These are phyloP conservation scores for Rotaria socialis DNA, from an alignment of 2,888 invertebrate genomes.

Conservation along the genomic window DNA sequence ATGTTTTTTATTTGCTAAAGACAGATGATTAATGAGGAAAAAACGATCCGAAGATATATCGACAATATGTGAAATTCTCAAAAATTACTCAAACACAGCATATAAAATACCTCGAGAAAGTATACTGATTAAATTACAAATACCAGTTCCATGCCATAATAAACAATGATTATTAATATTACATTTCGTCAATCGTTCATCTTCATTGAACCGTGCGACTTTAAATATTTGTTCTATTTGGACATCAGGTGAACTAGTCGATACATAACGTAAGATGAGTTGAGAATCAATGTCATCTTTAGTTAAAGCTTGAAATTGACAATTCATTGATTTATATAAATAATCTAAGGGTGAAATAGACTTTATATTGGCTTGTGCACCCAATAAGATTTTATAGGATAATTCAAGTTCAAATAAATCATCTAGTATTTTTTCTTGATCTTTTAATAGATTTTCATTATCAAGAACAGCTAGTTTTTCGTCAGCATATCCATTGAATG, in stretches of 20 bases:
- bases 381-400: slow-evolving; percentile 57
- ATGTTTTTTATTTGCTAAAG: too few species aligned
- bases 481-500: slow-evolving; percentile 59
- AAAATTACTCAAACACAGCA: slow-evolving; percentile 57
- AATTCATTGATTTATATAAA: slow-evolving; percentile 59
- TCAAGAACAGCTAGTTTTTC: slow-evolving; percentile 59
- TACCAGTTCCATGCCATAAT: slow-evolving; percentile 63
- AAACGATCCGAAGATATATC: too few species aligned
- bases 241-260: neutral
- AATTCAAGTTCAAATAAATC: slow-evolving; percentile 59
- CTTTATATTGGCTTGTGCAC: slow-evolving; percentile 52
- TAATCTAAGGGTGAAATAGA: slow-evolving; percentile 56
- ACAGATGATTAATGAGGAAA: too few species aligned
- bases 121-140: slow-evolving; percentile 62
- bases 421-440: slow-evolving; percentile 54
- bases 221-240: slow-evolving; percentile 54
- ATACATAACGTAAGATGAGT: slow-evolving; percentile 36
- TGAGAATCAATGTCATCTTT: slow-evolving; percentile 60
- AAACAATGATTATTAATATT: slow-evolving; percentile 53
- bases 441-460: slow-evolving; percentile 52
- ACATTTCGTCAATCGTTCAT: slow-evolving; percentile 49
- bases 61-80: too few species aligned
- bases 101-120: slow-evolving; percentile 56
- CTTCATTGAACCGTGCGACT: slow-evolving; percentile 52
- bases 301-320: slow-evolving; percentile 57